phyloP scores from a whole-genome alignment of 2,797 vertebrate genomes.

The Aeoliscus strigatus region DNA sequence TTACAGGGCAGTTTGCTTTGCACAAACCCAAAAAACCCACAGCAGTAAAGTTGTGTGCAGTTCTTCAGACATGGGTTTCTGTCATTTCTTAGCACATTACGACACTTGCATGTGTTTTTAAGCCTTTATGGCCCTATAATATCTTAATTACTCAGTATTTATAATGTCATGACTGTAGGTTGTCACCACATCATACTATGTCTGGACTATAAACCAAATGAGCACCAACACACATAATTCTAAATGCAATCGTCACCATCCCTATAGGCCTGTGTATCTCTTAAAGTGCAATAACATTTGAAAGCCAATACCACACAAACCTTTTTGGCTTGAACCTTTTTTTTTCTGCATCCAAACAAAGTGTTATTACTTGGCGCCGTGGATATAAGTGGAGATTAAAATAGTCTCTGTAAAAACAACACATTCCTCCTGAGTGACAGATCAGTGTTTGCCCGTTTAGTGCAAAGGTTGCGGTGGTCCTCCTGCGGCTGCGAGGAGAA shows the following conservation, averaged over 20 bases:
- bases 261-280: slow-evolving; percentile 3
- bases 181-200: slow-evolving; percentile 53
- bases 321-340: slow-evolving; percentile 36
- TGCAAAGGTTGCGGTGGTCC: slow-evolving; percentile 58
- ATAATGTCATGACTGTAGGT: slow-evolving; percentile 23
- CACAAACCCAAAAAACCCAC: slow-evolving; percentile 42
- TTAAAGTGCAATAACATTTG: slow-evolving; percentile 28
- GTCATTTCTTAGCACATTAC: slow-evolving; percentile 26
- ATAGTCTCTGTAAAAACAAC: slow-evolving; percentile 66
- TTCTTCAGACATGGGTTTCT: slow-evolving; percentile 38
- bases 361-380: slow-evolving; percentile 55
- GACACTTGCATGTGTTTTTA: slow-evolving; percentile 18
- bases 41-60: slow-evolving; percentile 37
- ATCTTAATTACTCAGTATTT: slow-evolving; percentile 33
- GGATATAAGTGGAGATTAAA: slow-evolving; percentile 63
- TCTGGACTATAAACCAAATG: slow-evolving; percentile 36
- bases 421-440: slow-evolving; percentile 63
- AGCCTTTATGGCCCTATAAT: slow-evolving; percentile 18
- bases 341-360: slow-evolving; percentile 55
- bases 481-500: slow-evolving; percentile 54
- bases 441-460: slow-evolving; percentile 57
- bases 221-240: slow-evolving; percentile 25
- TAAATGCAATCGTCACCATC: slow-evolving; percentile 17
- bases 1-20: slow-evolving; percentile 34
- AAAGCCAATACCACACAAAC: slow-evolving; percentile 29